Base-by-base conservation (phyloP, 2,888 invertebrate species). In the Branchinecta sandiegonensis region DNA sequence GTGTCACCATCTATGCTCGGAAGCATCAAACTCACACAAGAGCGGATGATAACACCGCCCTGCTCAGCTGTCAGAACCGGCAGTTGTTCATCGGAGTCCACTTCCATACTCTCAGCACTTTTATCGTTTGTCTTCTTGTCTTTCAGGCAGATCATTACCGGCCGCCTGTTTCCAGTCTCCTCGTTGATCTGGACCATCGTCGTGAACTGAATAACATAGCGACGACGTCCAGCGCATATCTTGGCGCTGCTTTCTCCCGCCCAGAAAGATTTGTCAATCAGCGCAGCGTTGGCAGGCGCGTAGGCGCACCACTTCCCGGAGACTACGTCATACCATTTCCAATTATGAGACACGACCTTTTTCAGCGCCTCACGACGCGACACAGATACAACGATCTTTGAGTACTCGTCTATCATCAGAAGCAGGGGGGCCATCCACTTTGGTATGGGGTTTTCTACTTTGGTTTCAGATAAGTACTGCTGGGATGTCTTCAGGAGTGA, bases 241-340 rank as follows among this genome's bases (percentile, higher is more conserved):
- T 86, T 81, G 0, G 85, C 83, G 70, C 82, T 84, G 37, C 83
- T 81, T 72, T 88, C 86, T 0, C 87, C 87, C 48, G 83, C 81
- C 80, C 85, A 84, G 75, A 88, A 90, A 0, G 89, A 88, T 72
- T 87, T 86, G 72, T 89, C 88, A 67, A 90, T 89, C 1, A 85
- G 78, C 74, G 85, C 84, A 76, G 89, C 90, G 74, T 88, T 89
- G 9, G 81, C 77, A 7, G 82, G 79, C 0, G 86, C 85, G 75
- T 90, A 90, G 17, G 84, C 80, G 71, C 85, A 86, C 90, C 90
- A 91, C 74, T 86, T 85, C 6, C 88, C 88, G 12, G 85, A 84
- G n/a, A 85, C 84, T 67, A 89, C 82, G 77, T 91, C 90, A 76
- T 87, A 90, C 89, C 89, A 90, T 73, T 88, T 86, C 90, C 90